phyloP scores from a whole-genome alignment of 2,888 invertebrate genomes.

The Chelonus formosanus region DNA sequence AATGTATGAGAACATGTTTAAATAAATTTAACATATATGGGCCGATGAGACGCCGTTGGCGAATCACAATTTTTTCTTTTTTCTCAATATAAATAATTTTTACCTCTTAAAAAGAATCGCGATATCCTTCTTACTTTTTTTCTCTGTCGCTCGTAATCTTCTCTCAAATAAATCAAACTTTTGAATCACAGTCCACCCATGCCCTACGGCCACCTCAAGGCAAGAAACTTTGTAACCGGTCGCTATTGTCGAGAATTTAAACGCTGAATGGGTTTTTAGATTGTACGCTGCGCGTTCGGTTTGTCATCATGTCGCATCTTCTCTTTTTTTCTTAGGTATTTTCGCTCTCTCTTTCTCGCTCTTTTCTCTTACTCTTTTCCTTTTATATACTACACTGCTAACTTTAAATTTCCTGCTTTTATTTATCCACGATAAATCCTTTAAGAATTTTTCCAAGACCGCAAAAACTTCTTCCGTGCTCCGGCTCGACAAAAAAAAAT shows the following conservation, averaged over 20 bases:
- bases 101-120: slow-evolving; percentile 21
- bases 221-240: slow-evolving; percentile 58
- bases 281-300: slow-evolving; percentile 59
- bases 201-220: slow-evolving; percentile 33
- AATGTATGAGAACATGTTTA: no score
- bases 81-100: slow-evolving; percentile 14
- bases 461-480: slow-evolving; percentile 21
- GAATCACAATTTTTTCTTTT: not conserved
- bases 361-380: slow-evolving; percentile 29
- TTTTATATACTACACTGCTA: slow-evolving; percentile 31
- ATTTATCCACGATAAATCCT: slow-evolving; percentile 30
- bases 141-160: slow-evolving; percentile 58
- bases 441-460: slow-evolving; percentile 29
- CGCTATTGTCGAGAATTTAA: slow-evolving; percentile 63
- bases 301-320: slow-evolving; percentile 51
- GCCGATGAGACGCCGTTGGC: no score
- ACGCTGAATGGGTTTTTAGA: slow-evolving; percentile 64
- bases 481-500: slow-evolving; percentile 17
- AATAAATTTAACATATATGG: no score
- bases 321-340: slow-evolving; percentile 13
- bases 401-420: slow-evolving; percentile 52
- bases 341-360: slow-evolving; percentile 8
- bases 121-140: slow-evolving; percentile 19
- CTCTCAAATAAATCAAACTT: slow-evolving; percentile 65
- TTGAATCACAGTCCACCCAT: slow-evolving; percentile 52